phyloP scores from a whole-genome alignment of 2,113 vertebrate species.

The Scolopax mira region DNA sequence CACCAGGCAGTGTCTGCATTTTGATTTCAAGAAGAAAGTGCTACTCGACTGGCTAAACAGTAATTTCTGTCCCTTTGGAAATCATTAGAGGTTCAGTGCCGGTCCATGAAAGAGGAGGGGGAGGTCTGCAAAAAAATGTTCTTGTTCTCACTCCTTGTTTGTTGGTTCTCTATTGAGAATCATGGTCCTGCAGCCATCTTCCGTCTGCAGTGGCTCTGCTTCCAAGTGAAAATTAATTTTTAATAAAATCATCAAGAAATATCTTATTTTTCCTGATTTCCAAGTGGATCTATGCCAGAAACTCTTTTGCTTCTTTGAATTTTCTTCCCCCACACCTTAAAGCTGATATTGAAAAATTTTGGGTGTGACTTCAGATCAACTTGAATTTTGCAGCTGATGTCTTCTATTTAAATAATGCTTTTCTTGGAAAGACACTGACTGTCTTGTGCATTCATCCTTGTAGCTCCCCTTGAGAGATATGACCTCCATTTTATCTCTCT shows the following conservation, averaged over 20 bases:
- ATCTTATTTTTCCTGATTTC: not conserved
- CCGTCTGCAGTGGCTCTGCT: not conserved
- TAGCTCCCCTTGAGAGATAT: not conserved
- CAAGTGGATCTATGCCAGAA: not conserved
- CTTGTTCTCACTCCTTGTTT: not conserved
- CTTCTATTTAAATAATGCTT: not conserved
- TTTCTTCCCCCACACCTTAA: not conserved
- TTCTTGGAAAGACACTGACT: not conserved
- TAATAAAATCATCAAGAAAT: not conserved
- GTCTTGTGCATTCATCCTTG: not conserved
- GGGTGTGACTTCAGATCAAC: not conserved
- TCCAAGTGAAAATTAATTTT: not conserved
- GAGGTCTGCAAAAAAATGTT: not conserved
- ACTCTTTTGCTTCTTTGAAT: not conserved
- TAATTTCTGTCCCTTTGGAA: constrained; percentile 4
- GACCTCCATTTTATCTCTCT: not conserved
- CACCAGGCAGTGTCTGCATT: not conserved
- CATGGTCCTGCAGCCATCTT: not conserved
- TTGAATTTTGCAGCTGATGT: not conserved
- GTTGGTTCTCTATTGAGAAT: not conserved
- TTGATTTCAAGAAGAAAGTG: not conserved
- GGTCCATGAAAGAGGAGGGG: not conserved
- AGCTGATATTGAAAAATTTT: not conserved
- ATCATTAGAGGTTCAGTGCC: not conserved
- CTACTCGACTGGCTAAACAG: not conserved